phyloP scores from a whole-genome alignment of 1,140 invertebrate species.

The Aphaenogaster floridana region DNA sequence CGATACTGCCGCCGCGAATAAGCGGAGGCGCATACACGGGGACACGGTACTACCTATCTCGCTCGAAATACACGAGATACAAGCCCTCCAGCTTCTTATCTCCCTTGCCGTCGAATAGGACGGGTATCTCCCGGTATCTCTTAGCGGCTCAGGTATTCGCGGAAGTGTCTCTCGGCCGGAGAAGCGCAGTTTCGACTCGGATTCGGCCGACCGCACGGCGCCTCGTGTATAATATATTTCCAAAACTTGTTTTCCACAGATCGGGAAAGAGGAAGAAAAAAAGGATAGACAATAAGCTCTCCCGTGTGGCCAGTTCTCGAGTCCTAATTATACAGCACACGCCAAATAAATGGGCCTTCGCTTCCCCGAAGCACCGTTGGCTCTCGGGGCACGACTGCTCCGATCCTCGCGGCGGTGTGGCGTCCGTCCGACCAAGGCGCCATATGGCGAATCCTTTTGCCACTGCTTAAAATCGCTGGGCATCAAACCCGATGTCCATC shows the following conservation, averaged over 20 bases:
- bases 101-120: background rate
- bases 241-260: constrained; percentile 76
- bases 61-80: background rate
- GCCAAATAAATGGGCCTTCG: constrained; percentile 81
- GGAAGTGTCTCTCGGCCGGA: constrained; percentile 50
- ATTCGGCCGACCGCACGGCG: constrained; percentile 61
- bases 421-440: constrained; percentile 66
- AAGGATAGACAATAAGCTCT: constrained; percentile 69
- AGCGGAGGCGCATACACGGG: background rate
- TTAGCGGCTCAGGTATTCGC: constrained; percentile 53
- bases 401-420: constrained; percentile 52
- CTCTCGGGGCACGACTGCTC: constrained; percentile 71
- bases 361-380: constrained; percentile 75
- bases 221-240: constrained; percentile 70
- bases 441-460: constrained; percentile 84
- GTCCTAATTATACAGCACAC: constrained; percentile 83
- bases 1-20: constrained; percentile 16
- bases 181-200: constrained; percentile 3
- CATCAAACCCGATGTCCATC: constrained; percentile 65
- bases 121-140: background rate
- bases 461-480: constrained; percentile 72
- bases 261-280: constrained; percentile 37
- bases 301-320: constrained; percentile 67
- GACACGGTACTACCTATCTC: constrained; percentile 13
- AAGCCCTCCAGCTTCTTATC: background rate